These are phyloP conservation scores for Porites australiensis DNA, from an alignment of 64 coral and sea anemone species.

Conservation along the genomic window DNA sequence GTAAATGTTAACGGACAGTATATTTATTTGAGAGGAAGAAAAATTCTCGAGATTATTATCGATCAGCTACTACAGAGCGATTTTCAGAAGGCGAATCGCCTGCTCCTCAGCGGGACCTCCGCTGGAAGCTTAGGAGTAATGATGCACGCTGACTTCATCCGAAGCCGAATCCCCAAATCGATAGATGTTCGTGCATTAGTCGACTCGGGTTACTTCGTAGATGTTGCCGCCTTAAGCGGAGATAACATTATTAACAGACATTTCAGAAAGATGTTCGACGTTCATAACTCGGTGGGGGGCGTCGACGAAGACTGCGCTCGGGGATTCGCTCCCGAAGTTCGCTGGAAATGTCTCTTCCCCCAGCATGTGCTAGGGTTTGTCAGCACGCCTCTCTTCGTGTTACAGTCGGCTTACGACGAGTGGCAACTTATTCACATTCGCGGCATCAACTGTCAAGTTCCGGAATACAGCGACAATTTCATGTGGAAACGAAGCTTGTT, in stretches of 20 bases:
- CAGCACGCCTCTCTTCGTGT: conserved; percentile 87
- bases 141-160: conserved; percentile 94
- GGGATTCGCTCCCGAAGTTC: conserved; percentile 13
- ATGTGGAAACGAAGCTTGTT: conserved; percentile 46
- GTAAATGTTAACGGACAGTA: conserved; percentile 74
- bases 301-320: conserved; percentile 83
- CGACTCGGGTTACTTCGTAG: conserved; percentile 96
- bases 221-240: conserved; percentile 71
- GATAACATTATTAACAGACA: conserved; percentile 76
- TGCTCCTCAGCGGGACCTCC: conserved; percentile 91
- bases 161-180: conserved; percentile 64
- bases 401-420: conserved; percentile 96
- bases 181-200: conserved; percentile 87
- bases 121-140: conserved; percentile 87
- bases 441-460: conserved; percentile 82
- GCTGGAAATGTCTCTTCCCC: conserved; percentile 97
- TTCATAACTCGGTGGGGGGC: conserved; percentile 79
- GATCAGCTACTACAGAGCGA: conserved; percentile 74
- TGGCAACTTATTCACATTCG: conserved; percentile 96
- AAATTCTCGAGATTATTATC: conserved; percentile 86
- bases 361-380: conserved; percentile 85
- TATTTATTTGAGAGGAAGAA: conserved; percentile 88
- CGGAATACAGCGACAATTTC: conserved; percentile 76
- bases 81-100: conserved; percentile 63
- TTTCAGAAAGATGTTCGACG: conserved; percentile 86